Evolutionary conservation across 2,113 vertebrate species (phyloP), one percentile per base, ranked within the genome.

Genomic region (Corythornis madagascariensis): DNA sequence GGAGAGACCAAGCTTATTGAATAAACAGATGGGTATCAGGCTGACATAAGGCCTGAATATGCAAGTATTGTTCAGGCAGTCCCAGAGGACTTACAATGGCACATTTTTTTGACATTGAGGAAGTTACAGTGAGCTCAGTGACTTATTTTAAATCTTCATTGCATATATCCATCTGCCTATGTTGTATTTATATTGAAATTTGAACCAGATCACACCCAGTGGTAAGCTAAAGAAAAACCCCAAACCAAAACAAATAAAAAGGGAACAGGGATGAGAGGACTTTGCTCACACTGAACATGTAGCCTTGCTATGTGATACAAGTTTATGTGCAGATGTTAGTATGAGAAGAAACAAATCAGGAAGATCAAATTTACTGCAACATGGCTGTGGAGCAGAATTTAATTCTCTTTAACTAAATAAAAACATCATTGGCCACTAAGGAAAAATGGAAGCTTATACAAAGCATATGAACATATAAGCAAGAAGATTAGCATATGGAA

Each of bases 71-170:
- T 53, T 93, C 77, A 77, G 28, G 53, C 12, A 86, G 53, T 92
- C 77, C 63, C 65, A 50, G 55, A 82, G 81, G 86, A 93, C 91
- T 97, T 94, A 86, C n/a, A 43, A 5, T 59, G 55, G 60, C 47
- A 89, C 17, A 29, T 71, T 69, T 69, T 93, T 87, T 93, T 94
- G 90, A 89, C 89, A 95, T 75, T 93, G 90, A 93, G 55, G 33
- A 94, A 89, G 81, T 69, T 79, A 75, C 33, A 83, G 64, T 67
- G 56, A 93, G 26, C 25, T 81, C 78, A 89, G 64, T 83, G 56
- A 83, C 71, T 93, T 95, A 89, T 87, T 92, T 92, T 88, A 91
- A 84, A 70, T 89, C 80, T 94, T 90, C 4, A 5, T 73, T 89
- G 48, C 63, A 82, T 65, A 50, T 33, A 91, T 78, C 47, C 19